A percentile compares a stretch with the other conserved stretches of the same genome.
phyloP scores from a whole-genome alignment of 1,140 invertebrate genomes.

The Rhynchophorus ferrugineus region DNA sequence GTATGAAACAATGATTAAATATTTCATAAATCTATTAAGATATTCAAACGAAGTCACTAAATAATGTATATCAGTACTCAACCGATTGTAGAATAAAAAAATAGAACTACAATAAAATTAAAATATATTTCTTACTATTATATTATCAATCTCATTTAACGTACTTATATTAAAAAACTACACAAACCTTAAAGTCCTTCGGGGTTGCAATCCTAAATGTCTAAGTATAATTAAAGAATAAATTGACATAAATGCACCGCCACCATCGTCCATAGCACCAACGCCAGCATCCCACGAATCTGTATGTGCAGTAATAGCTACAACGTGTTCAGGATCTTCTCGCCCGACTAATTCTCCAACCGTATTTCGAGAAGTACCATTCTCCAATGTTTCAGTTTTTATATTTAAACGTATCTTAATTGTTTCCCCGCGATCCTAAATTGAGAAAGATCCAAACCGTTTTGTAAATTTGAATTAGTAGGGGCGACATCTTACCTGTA shows the following conservation, averaged over 20 bases:
- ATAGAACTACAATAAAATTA: too few relatives aligned
- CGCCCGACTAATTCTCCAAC: constrained; percentile 61
- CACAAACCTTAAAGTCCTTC: constrained; percentile 59
- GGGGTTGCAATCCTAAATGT: constrained; percentile 58
- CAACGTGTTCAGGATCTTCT: constrained; percentile 51
- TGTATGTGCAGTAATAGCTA: constrained; percentile 75
- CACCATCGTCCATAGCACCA: constrained; percentile 83
- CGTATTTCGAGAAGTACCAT: constrained; percentile 54
- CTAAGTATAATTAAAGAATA: constrained; percentile 62
- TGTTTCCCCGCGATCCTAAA: constrained; percentile 35
- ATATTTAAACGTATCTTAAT: constrained; percentile 43
- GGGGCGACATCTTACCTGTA: constrained; percentile 14
- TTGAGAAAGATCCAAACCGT: not conserved
- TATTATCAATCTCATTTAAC: too few relatives aligned
- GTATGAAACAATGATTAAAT: too few relatives aligned
- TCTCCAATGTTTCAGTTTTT: constrained; percentile 24
- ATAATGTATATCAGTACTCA: too few relatives aligned
- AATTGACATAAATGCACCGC: constrained; percentile 74
- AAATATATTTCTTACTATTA: too few relatives aligned
- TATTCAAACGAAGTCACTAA: too few relatives aligned
- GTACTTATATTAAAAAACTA: too few relatives aligned
- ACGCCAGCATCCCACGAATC: constrained; percentile 85
- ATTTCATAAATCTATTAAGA: too few relatives aligned
- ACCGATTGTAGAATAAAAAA: too few relatives aligned
- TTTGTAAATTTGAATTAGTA: not conserved